phyloP scores from a whole-genome alignment of 1,140 invertebrate genomes.

The Leptopilina clavipes region DNA sequence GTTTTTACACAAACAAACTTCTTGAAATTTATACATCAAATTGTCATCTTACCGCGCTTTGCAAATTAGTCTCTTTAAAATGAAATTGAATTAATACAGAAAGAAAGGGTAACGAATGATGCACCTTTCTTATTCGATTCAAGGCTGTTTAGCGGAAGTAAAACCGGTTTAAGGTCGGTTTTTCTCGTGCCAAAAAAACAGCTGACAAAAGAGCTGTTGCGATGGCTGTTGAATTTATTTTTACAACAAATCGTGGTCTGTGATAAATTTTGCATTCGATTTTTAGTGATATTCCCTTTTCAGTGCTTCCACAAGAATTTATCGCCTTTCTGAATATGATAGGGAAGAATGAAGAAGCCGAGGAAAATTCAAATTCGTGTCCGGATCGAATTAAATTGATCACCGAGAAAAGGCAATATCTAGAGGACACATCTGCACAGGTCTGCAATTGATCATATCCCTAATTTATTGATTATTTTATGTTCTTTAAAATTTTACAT shows the following conservation, averaged over 20 bases:
- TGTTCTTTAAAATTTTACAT: too few relatives aligned
- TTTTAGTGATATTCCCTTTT: background rate
- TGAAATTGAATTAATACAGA: background rate
- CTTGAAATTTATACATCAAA: too few relatives aligned
- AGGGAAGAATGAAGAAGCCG: conserved; percentile 57
- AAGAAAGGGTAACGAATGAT: background rate
- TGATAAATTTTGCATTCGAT: background rate
- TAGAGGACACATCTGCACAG: conserved; percentile 62
- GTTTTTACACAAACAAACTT: too few relatives aligned
- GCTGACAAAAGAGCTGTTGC: background rate
- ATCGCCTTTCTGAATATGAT: conserved; percentile 57
- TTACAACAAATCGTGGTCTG: background rate
- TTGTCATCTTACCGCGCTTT: background rate
- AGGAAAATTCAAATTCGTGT: conserved; percentile 50
- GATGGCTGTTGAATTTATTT: conserved; percentile 15
- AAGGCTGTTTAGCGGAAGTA: background rate
- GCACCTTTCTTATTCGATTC: background rate
- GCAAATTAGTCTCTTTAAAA: background rate
- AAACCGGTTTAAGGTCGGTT: conserved; percentile 2
- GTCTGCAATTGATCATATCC: conserved; percentile 47
- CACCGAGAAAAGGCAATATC: conserved; percentile 61
- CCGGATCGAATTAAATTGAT: conserved; percentile 63
- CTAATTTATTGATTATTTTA: conserved; percentile 18
- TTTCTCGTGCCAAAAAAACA: background rate
- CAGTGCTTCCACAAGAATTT: conserved; percentile 1